Evolutionary conservation across 2,888 invertebrate genomes (phyloP).

Genomic region (Colletes collaris): DNA sequence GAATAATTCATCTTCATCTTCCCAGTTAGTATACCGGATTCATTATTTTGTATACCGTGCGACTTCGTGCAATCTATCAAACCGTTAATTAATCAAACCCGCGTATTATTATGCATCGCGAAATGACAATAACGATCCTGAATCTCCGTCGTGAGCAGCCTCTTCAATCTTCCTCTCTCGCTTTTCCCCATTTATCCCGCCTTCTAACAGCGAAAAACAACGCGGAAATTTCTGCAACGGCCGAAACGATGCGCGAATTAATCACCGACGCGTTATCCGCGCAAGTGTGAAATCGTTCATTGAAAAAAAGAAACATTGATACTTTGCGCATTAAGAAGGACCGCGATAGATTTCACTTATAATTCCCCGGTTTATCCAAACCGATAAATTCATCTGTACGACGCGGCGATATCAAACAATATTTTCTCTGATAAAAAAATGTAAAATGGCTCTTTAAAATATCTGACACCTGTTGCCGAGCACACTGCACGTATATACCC

Average conservation of each 20-base stretch:
- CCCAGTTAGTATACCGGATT: conserved; percentile 72
- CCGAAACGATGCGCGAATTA: neutral
- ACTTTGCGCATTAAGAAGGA: conserved; percentile 14
- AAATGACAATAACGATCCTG: conserved; percentile 71
- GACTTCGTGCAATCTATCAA: conserved; percentile 75
- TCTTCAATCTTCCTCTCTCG: conserved; percentile 65
- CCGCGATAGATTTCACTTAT: conserved; percentile 36
- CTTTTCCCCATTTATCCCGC: conserved; percentile 24
- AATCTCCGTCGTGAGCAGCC: conserved; percentile 48
- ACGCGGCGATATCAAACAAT: neutral
- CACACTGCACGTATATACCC: too few relatives aligned
- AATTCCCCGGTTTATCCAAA: conserved; percentile 38
- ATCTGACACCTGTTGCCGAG: too few relatives aligned
- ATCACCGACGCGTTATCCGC: conserved; percentile 37
- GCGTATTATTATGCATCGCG: conserved; percentile 68
- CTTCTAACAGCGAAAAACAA: conserved; percentile 7
- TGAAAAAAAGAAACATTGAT: conserved; percentile 14
- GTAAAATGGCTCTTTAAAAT: too few relatives aligned
- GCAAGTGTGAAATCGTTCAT: conserved; percentile 17
- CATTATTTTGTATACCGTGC: conserved; percentile 69
- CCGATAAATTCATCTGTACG: conserved; percentile 31
- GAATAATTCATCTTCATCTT: conserved; percentile 72
- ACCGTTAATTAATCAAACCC: conserved; percentile 75
- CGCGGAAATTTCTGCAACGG: conserved; percentile 27
- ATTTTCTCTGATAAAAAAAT: too few relatives aligned